A percentile compares a stretch with the other conserved stretches of the same genome.
These are phyloP conservation scores for Apteryx owenii DNA, from an alignment of 2,113 vertebrate genomes.

Conservation along the genomic window DNA sequence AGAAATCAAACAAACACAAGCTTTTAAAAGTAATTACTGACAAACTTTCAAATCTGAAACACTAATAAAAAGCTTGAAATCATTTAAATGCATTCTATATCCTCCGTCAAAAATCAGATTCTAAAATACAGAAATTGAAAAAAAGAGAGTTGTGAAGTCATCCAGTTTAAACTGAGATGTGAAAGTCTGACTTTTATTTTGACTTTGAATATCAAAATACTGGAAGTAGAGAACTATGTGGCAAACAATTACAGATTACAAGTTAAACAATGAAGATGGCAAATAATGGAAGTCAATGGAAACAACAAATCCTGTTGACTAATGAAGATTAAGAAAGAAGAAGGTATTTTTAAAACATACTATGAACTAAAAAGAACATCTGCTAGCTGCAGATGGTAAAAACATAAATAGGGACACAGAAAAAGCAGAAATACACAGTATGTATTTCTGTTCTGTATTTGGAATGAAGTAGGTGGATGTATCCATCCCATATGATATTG, in stretches of 20 bases:
- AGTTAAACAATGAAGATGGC: background rate
- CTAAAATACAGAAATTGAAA: background rate
- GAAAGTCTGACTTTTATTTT: background rate
- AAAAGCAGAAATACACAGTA: background rate
- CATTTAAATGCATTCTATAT: background rate
- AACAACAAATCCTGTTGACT: background rate
- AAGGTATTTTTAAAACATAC: background rate
- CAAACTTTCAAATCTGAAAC: background rate
- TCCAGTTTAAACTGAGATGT: background rate
- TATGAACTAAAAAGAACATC: background rate
- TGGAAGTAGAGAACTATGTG: background rate
- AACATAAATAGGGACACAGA: background rate
- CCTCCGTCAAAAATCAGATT: accelerated
- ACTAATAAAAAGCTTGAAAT: accelerated
- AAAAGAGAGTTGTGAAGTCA: background rate
- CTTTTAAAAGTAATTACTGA: background rate
- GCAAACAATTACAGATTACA: background rate
- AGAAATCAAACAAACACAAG: background rate
- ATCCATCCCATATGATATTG: background rate
- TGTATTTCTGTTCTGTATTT: conserved; percentile 28
- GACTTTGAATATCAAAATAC: background rate
- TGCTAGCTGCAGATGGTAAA: conserved; percentile 31
- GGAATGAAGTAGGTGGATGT: background rate
- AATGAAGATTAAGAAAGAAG: background rate
- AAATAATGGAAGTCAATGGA: background rate